phyloP scores from a whole-genome alignment of 2,797 vertebrate species.

The Amblyopsis hoosieri region DNA sequence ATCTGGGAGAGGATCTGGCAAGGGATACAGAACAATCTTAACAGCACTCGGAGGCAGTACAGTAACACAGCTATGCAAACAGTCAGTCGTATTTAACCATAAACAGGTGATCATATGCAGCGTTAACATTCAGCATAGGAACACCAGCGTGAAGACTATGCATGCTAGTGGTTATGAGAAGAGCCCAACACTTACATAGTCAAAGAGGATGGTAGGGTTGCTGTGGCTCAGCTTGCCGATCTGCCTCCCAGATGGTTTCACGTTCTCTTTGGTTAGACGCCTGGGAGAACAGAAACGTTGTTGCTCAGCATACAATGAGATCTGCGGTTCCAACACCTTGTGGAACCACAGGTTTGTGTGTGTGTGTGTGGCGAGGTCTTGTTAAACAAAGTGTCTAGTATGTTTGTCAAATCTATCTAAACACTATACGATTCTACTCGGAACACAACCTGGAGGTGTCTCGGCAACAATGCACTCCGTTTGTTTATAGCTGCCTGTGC shows the following conservation, averaged over 20 bases:
- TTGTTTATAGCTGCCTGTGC: too few relatives aligned
- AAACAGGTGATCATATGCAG: background rate
- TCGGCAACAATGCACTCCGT: too few relatives aligned
- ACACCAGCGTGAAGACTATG: too few relatives aligned
- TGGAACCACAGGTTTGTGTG: too few relatives aligned
- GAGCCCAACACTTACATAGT: constrained; percentile 85
- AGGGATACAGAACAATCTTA: constrained; percentile 17
- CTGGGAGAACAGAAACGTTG: constrained; percentile 58
- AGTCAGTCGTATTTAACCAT: background rate
- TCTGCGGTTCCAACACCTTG: too few relatives aligned
- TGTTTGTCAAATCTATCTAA: too few relatives aligned
- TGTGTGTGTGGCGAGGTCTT: too few relatives aligned
- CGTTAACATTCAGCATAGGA: too few relatives aligned
- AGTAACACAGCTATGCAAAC: background rate
- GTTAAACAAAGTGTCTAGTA: too few relatives aligned
- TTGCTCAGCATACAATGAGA: too few relatives aligned
- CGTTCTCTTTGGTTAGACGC: constrained; percentile 96
- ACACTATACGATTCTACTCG: too few relatives aligned
- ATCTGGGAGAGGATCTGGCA: constrained; percentile 97
- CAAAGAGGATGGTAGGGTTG: constrained; percentile 97
- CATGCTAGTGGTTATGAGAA: background rate
- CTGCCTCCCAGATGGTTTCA: constrained; percentile 96
- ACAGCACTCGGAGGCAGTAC: background rate
- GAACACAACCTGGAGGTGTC: too few relatives aligned
- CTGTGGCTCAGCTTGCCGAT: constrained; percentile 97